phyloP scores from a whole-genome alignment of 2,888 invertebrate species.

The Orchestes rusci region DNA sequence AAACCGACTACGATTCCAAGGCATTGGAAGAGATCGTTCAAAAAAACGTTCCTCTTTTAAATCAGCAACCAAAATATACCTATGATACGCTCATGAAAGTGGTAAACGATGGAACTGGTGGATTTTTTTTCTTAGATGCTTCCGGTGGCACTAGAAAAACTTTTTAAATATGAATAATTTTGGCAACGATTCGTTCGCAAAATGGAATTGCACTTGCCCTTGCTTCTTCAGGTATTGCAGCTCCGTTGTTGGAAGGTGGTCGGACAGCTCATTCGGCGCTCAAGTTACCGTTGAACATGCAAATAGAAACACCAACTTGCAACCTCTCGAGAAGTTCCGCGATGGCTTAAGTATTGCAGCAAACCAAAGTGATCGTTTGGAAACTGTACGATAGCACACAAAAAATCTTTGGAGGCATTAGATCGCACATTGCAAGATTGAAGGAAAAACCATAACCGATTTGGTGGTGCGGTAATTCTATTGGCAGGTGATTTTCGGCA shows the following conservation, averaged over 20 bases:
- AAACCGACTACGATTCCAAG: not conserved
- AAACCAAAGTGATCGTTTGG: constrained; percentile 4
- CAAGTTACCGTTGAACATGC: constrained; percentile 37
- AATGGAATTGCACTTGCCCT: constrained; percentile 26
- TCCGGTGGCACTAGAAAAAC: constrained; percentile 17
- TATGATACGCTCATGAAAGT: not conserved
- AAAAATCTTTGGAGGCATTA: no score
- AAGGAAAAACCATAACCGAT: not conserved
- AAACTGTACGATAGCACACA: no score
- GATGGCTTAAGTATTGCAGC: constrained; percentile 5
- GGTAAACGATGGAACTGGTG: not conserved
- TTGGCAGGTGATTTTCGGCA: constrained; percentile 13
- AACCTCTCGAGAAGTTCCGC: constrained; percentile 27
- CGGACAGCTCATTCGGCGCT: constrained; percentile 40
- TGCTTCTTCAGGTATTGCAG: constrained; percentile 41
- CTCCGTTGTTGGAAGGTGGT: constrained; percentile 39
- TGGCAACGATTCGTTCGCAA: constrained; percentile 26
- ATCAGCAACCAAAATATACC: not conserved
- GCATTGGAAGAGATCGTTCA: not conserved
- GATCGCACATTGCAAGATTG: constrained; percentile 11
- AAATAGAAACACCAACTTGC: constrained; percentile 32
- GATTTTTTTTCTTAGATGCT: constrained; percentile 8
- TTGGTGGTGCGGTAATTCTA: constrained; percentile 7
- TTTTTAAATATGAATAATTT: constrained; percentile 5
- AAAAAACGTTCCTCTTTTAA: not conserved